Evolutionary conservation across 2,113 vertebrate genomes (phyloP).

Genomic region (Phodopus roborovskii): DNA sequence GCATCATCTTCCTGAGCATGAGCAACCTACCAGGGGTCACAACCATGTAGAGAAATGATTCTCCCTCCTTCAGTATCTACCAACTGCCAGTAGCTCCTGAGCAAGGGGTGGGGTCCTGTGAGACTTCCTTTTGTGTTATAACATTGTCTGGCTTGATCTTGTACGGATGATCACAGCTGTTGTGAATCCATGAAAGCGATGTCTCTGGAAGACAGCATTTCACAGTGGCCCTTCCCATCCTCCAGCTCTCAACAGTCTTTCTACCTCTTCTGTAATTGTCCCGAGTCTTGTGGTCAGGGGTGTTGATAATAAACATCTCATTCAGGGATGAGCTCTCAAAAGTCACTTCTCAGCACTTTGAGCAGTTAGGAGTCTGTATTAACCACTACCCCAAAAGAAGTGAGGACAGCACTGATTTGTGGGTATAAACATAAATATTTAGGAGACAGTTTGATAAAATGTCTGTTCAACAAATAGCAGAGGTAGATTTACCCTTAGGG

Average conservation of each 20-base stretch:
- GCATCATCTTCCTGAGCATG: neutral
- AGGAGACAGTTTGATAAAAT: neutral
- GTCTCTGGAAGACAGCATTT: neutral
- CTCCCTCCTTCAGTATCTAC: neutral
- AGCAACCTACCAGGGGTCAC: neutral
- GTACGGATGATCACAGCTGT: neutral
- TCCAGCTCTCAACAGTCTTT: neutral
- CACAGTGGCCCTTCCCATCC: neutral
- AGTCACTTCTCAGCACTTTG: neutral
- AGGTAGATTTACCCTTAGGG: neutral
- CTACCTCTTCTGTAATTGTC: neutral
- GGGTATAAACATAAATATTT: neutral
- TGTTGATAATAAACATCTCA: neutral
- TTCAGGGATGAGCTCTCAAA: neutral
- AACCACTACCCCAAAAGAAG: neutral
- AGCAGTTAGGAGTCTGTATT: neutral
- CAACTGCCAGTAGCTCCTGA: neutral
- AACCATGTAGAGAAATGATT: neutral
- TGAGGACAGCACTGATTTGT: neutral
- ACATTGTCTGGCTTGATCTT: neutral
- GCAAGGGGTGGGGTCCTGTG: neutral
- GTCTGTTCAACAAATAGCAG: neutral
- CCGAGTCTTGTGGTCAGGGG: no score
- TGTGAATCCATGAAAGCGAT: neutral
- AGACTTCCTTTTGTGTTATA: neutral